A percentile compares a stretch with the other conserved stretches of the same genome.
phyloP scores from a whole-genome alignment of 37 sponge, comb jelly and placozoan genomes.

The Petrosia ficiformis region DNA sequence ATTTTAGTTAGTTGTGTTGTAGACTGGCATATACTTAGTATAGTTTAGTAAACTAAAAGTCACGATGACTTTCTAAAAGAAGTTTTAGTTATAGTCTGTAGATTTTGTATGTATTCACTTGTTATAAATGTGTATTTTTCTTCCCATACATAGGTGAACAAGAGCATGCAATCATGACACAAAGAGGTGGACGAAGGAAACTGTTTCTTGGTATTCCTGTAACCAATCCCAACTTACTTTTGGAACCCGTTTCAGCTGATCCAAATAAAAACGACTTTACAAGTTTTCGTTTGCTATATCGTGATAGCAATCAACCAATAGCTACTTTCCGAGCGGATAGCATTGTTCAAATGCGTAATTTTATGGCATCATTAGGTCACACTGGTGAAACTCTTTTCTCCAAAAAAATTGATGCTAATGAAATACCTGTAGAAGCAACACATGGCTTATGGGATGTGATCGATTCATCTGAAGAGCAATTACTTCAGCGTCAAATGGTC shows the following conservation, averaged over 20 bases:
- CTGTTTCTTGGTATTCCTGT: constrained; percentile 13
- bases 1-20: too few species aligned
- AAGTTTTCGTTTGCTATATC: constrained; percentile 42
- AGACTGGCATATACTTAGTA: too few species aligned
- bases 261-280: constrained; percentile 56
- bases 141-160: constrained; percentile 22
- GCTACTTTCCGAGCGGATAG: constrained; percentile 39
- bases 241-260: constrained; percentile 51
- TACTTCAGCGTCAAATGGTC: not conserved
- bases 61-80: too few species aligned
- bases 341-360: constrained; percentile 38
- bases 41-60: too few species aligned
- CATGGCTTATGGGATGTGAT: constrained; percentile 29
- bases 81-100: too few species aligned
- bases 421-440: constrained; percentile 13
- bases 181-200: constrained; percentile 4
- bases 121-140: too few species aligned
- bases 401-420: not conserved
- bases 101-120: too few species aligned
- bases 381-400: constrained; percentile 13
- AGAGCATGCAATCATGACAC: constrained; percentile 6
- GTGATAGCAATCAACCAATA: constrained; percentile 21
- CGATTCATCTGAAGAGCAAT: constrained; percentile 35
- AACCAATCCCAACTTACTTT: constrained; percentile 26
- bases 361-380: constrained; percentile 32